Percentiles rank a stretch among this genome's conserved stretches.
Conservation (phyloP, 2,888 invertebrate species). For the Rhagium mordax region DNA sequence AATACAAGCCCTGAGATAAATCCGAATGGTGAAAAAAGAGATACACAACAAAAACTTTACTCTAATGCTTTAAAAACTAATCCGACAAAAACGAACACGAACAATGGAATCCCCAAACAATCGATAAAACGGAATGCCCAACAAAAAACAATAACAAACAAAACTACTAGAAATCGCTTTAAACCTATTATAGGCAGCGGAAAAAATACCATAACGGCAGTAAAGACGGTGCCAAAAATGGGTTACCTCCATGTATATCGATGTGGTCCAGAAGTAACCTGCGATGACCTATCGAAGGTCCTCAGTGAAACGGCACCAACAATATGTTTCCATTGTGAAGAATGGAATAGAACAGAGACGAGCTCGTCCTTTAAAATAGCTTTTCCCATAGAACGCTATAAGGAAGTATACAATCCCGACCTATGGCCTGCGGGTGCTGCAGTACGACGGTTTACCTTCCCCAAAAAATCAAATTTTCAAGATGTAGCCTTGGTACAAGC, state of each 20-base stretch:
- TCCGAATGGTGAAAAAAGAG: not conserved
- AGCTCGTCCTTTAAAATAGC: too few relatives aligned
- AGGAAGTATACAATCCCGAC: slow-evolving; percentile 1
- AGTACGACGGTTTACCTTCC: not conserved
- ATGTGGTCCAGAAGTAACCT: slow-evolving; percentile 6
- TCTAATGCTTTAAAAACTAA: not conserved
- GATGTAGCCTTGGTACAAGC: not conserved
- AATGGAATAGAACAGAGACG: slow-evolving; percentile 6
- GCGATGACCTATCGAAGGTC: slow-evolving; percentile 11
- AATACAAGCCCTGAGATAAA: not conserved
- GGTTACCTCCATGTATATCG: slow-evolving; percentile 14
- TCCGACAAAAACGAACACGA: not conserved
- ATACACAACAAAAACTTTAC: not conserved
- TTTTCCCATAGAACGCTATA: slow-evolving; percentile 1
- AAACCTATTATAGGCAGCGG: not conserved
- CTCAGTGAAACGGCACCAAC: slow-evolving; percentile 12
- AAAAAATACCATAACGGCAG: not conserved
- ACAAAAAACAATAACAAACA: not conserved
- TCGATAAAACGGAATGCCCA: not conserved
- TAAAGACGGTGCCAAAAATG: not conserved
- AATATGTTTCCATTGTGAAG: slow-evolving; percentile 10
- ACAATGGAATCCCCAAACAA: not conserved
- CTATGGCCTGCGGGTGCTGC: not conserved
- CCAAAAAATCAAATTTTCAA: not conserved
- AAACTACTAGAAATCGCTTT: not conserved